Evolutionary conservation across 2,113 vertebrate species (phyloP), one percentile per base, ranked within the genome.

Genomic region (Scomber japonicus): DNA sequence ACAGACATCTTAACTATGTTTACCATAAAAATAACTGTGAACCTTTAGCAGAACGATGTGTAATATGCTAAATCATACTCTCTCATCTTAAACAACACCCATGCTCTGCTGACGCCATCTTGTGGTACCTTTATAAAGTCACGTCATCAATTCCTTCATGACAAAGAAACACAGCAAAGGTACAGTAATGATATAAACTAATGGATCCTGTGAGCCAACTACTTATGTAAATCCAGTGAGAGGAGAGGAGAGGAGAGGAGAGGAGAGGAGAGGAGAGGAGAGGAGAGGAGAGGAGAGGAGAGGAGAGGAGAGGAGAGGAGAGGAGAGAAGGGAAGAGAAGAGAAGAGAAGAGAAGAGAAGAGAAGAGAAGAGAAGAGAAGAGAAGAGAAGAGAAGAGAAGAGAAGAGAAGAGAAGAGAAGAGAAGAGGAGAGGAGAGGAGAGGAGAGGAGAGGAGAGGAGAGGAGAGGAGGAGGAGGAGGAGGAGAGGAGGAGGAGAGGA

Each of bases 81-180:
- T 21, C 35, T 30, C 44, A 14, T 62, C 16, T 75, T 27, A 16
- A 62, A 53, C 27, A 44, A 65, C 24, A 14, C 62, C 27, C 15
- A 13, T 54, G 56, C 13, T 71, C 64, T 61, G 16, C 46, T 78
- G 82, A 78, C 74, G 57, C 89, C 89, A 84, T 77, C 88, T 91
- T 51, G 68, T 91, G 91, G 83, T 81, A 19, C 6, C 9, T 77
- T 64, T 17, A 48, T 21, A 70, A 50, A 57, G 66, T 14, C 56
- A 46, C 48, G 35, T 35, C 0, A 2, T 44, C 40, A 27, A 17
- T 27, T 46, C 6, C 2, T 51, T 64, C 15, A 27, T 17, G 15
- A 54, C 27, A 63, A 12, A 31, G 3, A 69, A 17, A 49, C 45
- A 66, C 11, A 51, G 17, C 35, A 66, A 8, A 51, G 17, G 35